Evolutionary conservation across 2,888 invertebrate species (phyloP), one percentile per base, ranked within the genome.

Genomic region (Trachelus iudaicus): DNA sequence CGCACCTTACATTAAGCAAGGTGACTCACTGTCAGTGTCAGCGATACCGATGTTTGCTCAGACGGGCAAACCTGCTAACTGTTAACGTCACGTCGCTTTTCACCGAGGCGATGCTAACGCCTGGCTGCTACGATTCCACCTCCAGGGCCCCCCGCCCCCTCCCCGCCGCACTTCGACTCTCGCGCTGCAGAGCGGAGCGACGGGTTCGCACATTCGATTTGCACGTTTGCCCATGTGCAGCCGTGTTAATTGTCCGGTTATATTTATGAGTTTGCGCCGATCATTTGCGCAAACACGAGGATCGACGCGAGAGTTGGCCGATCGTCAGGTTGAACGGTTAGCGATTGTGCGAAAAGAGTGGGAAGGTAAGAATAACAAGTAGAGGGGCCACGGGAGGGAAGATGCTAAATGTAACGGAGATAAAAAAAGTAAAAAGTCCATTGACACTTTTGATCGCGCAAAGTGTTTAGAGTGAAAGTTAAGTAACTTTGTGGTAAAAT

Each of bases 211-310:
- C 40, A 40, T 71, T 73, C 69, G 75, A 75, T 69, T 73, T 69
- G 76, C 40, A 69, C 75, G 77, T 80, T 80, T 79, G 78, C 79
- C 37, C 84, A 81, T 81, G 78, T 81, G 84, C 80, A 80, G 84
- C 81, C 81, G 85, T 85, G 88, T 85, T 86, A 88, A 87, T 87
- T 86, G 85, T 86, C 84, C 85, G 83, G 83, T 86, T 86, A 86
- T 87, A 87, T 87, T 87, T 87, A 86, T 86, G 85, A 85, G 86
- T 86, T 85, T 87, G 83, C 83, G 80, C 80, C 82, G 83, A 88
- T 87, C 85, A 86, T 87, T 87, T 85, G 84, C 83, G 85, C 84
- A 85, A 87, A 87, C 84, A 86, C 6, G 40, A 37, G 30, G 30
- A 30, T 6, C 76, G 33, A 34, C 12, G 4, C 23, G 69, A 30